phyloP scores from a whole-genome alignment of 1,140 invertebrate genomes.

The Drosophila seguyi region DNA sequence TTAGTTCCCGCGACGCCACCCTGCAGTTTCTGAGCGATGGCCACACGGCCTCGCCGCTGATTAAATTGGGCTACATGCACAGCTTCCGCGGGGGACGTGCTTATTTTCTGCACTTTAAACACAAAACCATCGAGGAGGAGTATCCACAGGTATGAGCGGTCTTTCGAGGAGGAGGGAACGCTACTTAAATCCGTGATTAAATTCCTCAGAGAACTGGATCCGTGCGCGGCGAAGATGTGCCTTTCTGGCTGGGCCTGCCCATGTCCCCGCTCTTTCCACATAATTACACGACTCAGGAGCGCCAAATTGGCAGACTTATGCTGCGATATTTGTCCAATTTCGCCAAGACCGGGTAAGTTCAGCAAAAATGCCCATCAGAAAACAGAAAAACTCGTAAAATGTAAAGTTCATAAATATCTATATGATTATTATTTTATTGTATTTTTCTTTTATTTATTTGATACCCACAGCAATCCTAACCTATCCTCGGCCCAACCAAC shows the following conservation, averaged over 20 bases:
- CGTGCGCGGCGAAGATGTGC: constrained; percentile 97
- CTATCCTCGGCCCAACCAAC: constrained; percentile 49
- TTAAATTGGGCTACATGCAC: constrained; percentile 92
- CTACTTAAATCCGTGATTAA: not conserved
- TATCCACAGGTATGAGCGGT: constrained; percentile 89
- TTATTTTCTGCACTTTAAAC: constrained; percentile 95
- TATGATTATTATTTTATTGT: not conserved
- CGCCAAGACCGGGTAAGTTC: constrained; percentile 90
- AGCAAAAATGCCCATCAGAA: not conserved
- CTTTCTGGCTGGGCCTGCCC: constrained; percentile 96
- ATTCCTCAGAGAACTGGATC: constrained; percentile 89
- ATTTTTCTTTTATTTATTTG: not conserved
- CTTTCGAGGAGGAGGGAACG: not conserved
- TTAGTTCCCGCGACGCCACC: constrained; percentile 91
- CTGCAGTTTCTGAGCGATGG: constrained; percentile 93
- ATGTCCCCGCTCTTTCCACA: constrained; percentile 89
- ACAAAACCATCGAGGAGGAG: constrained; percentile 90
- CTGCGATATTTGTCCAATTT: constrained; percentile 94
- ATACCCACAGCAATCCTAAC: constrained; percentile 72
- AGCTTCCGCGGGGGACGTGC: constrained; percentile 91
- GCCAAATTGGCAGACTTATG: constrained; percentile 90
- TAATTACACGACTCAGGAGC: constrained; percentile 91
- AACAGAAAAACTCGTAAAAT: not conserved
- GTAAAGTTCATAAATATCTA: too few relatives aligned
- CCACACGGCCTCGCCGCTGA: constrained; percentile 93